These are phyloP conservation scores for Vulpes vulpes DNA, from an alignment of 2,113 vertebrate genomes.

Conservation along the genomic window DNA sequence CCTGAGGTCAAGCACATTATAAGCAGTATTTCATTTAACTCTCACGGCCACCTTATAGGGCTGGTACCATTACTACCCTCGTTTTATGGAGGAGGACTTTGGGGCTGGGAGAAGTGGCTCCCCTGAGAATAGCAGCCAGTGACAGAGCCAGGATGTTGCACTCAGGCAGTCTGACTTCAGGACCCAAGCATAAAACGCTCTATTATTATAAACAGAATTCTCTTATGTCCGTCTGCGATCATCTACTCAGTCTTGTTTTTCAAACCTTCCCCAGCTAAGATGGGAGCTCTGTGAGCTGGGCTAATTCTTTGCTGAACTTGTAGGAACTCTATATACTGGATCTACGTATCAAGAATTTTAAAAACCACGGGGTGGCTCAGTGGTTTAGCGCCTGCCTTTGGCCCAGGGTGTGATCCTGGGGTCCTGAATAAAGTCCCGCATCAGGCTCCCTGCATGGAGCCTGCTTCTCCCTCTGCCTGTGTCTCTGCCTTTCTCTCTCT, in stretches of 20 bases:
- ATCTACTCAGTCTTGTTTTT: neutral
- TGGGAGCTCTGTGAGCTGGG: neutral
- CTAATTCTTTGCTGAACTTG: slow-evolving; percentile 23
- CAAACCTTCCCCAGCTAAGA: neutral
- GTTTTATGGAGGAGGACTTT: neutral
- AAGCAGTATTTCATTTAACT: neutral
- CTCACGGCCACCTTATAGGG: neutral
- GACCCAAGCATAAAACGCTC: neutral
- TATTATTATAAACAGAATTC: neutral
- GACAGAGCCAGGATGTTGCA: slow-evolving; percentile 6
- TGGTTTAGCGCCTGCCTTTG: no score
- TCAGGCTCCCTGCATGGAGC: no score
- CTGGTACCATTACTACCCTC: neutral
- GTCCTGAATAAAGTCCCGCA: no score
- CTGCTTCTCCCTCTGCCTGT: no score
- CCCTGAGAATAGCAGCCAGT: neutral
- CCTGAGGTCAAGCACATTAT: neutral
- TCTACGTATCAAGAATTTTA: neutral
- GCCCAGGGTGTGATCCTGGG: no score
- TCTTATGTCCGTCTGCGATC: neutral
- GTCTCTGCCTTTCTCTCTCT: no score
- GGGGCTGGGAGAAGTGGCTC: neutral
- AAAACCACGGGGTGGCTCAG: no score
- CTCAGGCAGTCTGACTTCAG: neutral
- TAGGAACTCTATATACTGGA: neutral